phyloP scores from a whole-genome alignment of 2,797 vertebrate genomes.

The Mionectes olivaceus region DNA sequence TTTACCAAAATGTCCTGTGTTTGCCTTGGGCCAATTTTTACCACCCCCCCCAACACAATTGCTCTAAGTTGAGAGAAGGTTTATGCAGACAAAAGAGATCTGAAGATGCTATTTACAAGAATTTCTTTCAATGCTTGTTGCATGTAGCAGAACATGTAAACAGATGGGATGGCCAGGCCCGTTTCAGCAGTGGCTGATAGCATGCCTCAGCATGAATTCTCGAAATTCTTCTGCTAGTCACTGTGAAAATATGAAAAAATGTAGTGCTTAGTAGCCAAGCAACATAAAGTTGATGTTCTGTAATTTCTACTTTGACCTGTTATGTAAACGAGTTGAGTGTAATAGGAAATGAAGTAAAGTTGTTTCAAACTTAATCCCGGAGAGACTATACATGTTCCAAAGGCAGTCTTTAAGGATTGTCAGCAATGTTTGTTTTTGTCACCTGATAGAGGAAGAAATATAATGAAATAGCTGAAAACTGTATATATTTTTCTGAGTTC shows the following conservation, averaged over 20 bases:
- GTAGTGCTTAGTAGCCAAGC: background rate
- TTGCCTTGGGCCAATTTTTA: too few relatives aligned
- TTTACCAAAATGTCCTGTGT: background rate
- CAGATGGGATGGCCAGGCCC: background rate
- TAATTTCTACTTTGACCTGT: conserved; percentile 12
- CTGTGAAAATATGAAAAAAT: background rate
- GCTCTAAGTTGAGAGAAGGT: too few relatives aligned
- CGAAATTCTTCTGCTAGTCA: background rate
- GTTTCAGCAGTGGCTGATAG: background rate
- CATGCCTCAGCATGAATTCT: background rate
- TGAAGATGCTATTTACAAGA: background rate
- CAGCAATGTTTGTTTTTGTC: background rate
- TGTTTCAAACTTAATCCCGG: background rate
- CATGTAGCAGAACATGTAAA: background rate
- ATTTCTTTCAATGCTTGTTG: background rate
- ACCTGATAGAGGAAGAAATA: background rate
- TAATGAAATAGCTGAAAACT: background rate
- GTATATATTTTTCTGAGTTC: background rate
- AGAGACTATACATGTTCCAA: background rate
- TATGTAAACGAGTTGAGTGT: background rate
- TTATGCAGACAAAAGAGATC: too few relatives aligned
- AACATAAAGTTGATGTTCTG: background rate
- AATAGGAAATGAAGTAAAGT: background rate
- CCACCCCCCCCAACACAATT: too few relatives aligned
- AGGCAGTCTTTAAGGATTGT: background rate